phyloP scores from a whole-genome alignment of 2,797 vertebrate species.

The Sebastes alutus region DNA sequence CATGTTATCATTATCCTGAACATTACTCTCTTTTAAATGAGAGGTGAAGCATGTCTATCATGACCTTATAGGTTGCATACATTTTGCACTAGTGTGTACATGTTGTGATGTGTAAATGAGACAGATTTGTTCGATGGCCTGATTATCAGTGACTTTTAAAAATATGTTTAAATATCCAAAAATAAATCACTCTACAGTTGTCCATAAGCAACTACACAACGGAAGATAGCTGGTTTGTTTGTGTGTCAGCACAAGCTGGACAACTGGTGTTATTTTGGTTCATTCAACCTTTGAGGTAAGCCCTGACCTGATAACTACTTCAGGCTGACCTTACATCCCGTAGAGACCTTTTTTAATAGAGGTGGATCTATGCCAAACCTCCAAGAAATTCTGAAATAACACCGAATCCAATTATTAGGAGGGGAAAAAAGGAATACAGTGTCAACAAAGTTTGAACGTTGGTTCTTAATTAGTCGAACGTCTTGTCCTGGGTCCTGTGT shows the following conservation, averaged over 20 bases:
- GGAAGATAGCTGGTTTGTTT: not conserved
- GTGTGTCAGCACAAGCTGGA: not conserved
- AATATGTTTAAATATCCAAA: not conserved
- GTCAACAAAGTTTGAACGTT: not conserved
- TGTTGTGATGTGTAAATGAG: not conserved
- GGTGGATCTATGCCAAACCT: not conserved
- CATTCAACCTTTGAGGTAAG: not conserved
- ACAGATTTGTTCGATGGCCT: not conserved
- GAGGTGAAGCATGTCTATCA: not conserved
- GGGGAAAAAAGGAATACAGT: not conserved
- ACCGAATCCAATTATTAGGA: not conserved
- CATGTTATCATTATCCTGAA: not conserved
- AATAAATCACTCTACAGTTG: not conserved
- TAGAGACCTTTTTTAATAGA: not conserved
- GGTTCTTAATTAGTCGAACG: conserved; percentile 26
- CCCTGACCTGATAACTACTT: not conserved
- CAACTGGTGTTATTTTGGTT: not conserved
- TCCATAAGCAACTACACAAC: not conserved
- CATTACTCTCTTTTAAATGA: not conserved
- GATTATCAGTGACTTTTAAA: not conserved
- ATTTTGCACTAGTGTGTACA: not conserved
- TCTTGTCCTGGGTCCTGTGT: conserved; percentile 22
- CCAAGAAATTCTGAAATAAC: not conserved
- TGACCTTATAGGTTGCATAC: too few species aligned
- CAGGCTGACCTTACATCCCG: not conserved